Percentiles rank a stretch among this genome's conserved stretches.
These are phyloP conservation scores for Agelastica alni DNA, from an alignment of 2,888 invertebrate species.

Conservation along the genomic window DNA sequence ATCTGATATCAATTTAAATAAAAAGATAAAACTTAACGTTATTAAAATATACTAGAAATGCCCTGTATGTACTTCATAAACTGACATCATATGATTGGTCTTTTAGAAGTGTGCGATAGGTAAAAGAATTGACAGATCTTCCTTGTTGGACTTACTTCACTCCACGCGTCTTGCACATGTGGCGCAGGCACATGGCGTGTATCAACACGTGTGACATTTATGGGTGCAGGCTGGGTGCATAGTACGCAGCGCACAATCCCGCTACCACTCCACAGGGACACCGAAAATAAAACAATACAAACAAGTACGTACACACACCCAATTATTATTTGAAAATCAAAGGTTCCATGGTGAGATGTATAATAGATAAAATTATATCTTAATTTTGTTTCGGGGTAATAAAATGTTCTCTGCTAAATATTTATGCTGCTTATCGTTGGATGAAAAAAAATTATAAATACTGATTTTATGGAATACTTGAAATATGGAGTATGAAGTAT, in stretches of 20 bases:
- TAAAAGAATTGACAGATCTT: slow-evolving; percentile 33
- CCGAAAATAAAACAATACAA: slow-evolving; percentile 19
- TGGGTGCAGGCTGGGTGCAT: slow-evolving; percentile 39
- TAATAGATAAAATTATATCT: not conserved
- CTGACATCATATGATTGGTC: too few relatives aligned
- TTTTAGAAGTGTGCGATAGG: too few relatives aligned
- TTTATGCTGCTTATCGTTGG: too few relatives aligned
- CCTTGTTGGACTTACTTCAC: slow-evolving; percentile 26
- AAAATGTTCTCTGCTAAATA: too few relatives aligned
- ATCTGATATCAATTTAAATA: too few relatives aligned
- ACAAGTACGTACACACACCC: slow-evolving; percentile 2
- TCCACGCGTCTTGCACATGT: slow-evolving; percentile 42
- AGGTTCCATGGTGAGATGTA: slow-evolving; percentile 8
- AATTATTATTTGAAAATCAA: slow-evolving; percentile 6
- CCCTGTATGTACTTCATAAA: too few relatives aligned
- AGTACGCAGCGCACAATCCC: slow-evolving; percentile 17
- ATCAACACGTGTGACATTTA: slow-evolving; percentile 47
- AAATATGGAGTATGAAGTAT: too few relatives aligned
- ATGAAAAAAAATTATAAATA: too few relatives aligned
- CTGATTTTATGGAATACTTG: too few relatives aligned
- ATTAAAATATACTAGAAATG: too few relatives aligned
- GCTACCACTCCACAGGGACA: slow-evolving; percentile 18
- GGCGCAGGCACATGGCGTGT: slow-evolving; percentile 44
- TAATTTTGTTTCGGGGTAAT: not conserved
- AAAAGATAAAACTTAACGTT: too few relatives aligned